Percentiles rank a stretch among this genome's conserved stretches.
Conservation (phyloP, 2,113 vertebrate genomes). For the Tachuris rubrigastra region DNA sequence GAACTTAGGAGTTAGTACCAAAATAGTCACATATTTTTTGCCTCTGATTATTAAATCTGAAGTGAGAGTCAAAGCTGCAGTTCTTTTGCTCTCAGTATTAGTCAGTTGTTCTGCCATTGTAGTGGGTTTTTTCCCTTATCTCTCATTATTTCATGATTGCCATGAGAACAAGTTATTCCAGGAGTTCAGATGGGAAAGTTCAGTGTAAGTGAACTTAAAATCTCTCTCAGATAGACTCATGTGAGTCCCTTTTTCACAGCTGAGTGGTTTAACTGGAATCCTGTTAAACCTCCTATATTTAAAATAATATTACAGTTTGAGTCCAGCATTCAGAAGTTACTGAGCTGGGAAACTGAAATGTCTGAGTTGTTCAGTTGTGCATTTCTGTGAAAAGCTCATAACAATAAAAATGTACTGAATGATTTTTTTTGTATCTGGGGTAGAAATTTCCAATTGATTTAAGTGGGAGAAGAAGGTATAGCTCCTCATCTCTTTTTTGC, state of each 20-base stretch:
- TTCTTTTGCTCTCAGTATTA: background rate
- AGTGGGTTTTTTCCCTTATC: fast-evolving
- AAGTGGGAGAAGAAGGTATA: background rate
- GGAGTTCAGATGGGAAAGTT: background rate
- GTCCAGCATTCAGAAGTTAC: background rate
- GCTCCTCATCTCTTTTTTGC: background rate
- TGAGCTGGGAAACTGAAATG: background rate
- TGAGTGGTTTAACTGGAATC: background rate
- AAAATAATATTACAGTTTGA: background rate
- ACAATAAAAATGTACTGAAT: background rate
- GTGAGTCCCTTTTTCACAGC: background rate
- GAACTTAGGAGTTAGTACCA: background rate
- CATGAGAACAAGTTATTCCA: background rate
- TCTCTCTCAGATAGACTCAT: background rate
- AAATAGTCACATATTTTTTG: background rate
- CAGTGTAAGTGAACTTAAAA: background rate
- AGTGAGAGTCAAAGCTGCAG: background rate
- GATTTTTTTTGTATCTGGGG: background rate
- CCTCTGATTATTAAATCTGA: background rate
- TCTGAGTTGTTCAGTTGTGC: background rate
- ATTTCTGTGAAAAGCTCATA: background rate
- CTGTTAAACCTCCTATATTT: background rate
- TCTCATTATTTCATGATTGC: background rate
- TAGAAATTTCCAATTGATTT: background rate
- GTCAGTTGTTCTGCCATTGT: background rate